Evolutionary conservation across 1,140 invertebrate genomes (phyloP).

Genomic region (Trichonephila clavipes): DNA sequence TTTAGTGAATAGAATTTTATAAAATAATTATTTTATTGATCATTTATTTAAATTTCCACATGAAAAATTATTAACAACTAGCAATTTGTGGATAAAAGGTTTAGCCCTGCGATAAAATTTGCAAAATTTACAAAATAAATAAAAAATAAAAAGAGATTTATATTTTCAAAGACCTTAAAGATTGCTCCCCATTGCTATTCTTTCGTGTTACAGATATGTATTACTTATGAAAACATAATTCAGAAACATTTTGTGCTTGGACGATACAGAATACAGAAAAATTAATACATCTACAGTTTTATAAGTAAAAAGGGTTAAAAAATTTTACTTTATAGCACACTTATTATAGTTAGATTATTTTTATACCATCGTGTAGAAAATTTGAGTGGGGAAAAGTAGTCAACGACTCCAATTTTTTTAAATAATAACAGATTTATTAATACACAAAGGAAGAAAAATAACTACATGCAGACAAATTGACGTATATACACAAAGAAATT

Average conservation of each 20-base stretch:
- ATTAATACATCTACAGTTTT: too few species aligned
- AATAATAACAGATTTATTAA: too few species aligned
- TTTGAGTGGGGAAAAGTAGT: too few species aligned
- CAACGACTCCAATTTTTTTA: too few species aligned
- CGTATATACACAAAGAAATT: too few species aligned
- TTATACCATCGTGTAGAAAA: too few species aligned
- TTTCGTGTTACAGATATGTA: neutral
- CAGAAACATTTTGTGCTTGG: neutral
- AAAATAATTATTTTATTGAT: neutral
- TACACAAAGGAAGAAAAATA: too few species aligned
- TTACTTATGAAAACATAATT: neutral
- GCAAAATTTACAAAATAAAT: neutral
- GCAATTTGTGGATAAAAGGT: neutral
- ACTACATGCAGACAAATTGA: too few species aligned
- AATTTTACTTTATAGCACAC: too few species aligned
- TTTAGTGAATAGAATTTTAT: neutral
- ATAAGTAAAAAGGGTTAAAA: too few species aligned
- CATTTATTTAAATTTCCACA: neutral
- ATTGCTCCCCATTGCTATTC: neutral
- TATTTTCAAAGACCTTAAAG: neutral
- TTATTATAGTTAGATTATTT: too few species aligned
- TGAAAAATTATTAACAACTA: neutral
- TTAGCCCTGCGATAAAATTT: neutral
- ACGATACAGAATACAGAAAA: neutral
- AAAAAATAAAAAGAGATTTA: neutral